These are phyloP conservation scores for Tokudaia tokunoshimensis DNA, from an alignment of 2,797 vertebrate species.

Conservation along the genomic window DNA sequence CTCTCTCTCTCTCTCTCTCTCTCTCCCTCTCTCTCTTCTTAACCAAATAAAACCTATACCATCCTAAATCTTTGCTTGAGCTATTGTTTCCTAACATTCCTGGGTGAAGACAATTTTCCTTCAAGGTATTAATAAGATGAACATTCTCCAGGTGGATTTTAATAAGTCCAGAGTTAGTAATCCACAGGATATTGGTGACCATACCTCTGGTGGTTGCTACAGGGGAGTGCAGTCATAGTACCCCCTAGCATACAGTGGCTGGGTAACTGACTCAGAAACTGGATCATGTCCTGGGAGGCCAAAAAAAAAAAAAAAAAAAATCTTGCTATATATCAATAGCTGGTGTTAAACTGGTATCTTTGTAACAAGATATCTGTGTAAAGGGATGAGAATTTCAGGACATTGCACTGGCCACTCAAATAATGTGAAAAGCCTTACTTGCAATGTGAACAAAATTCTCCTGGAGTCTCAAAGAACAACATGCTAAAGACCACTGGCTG, in stretches of 20 bases:
- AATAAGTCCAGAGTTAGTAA: neutral
- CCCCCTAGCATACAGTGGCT: rapidly evolving
- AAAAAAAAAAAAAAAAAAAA: neutral
- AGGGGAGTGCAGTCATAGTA: too few relatives aligned
- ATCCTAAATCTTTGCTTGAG: neutral
- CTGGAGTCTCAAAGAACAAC: neutral
- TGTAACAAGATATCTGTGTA: neutral
- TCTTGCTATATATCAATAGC: neutral
- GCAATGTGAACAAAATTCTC: neutral
- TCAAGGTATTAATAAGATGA: neutral
- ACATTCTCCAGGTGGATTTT: neutral
- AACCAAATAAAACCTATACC: neutral
- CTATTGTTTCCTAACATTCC: neutral
- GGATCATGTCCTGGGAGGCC: neutral
- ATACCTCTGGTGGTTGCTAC: neutral
- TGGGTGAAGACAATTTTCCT: neutral
- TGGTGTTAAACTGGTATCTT: neutral
- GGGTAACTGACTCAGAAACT: too few relatives aligned
- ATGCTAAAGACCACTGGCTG: neutral
- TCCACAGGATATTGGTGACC: neutral
- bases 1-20: too few relatives aligned
- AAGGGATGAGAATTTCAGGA: neutral
- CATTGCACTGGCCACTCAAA: neutral
- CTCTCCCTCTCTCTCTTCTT: too few relatives aligned
- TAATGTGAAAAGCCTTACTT: neutral